A percentile compares a stretch with the other conserved stretches of the same genome.
Evolutionary conservation across 2,797 vertebrate species (phyloP).

Genomic region (Acomys russatus): DNA sequence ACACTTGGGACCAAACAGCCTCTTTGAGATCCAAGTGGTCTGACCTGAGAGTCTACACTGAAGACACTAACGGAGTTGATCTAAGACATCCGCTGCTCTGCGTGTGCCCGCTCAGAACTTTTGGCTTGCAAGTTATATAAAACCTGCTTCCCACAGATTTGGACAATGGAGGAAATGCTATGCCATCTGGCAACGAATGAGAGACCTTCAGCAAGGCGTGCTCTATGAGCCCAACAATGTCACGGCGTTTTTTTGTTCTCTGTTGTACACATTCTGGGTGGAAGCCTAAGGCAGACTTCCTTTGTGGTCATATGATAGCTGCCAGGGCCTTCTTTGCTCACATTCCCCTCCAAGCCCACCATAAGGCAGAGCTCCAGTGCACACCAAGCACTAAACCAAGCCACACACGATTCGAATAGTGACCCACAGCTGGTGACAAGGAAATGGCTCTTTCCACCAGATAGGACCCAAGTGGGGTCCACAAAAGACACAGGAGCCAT

Average conservation of each 20-base stretch:
- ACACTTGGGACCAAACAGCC: slow-evolving; percentile 70
- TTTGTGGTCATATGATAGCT: background rate
- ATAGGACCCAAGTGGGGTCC: slow-evolving; percentile 2
- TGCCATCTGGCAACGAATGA: background rate
- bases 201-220: slow-evolving; percentile 14
- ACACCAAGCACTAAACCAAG: background rate
- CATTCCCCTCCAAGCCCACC: background rate
- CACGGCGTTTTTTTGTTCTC: background rate
- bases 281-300: background rate
- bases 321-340: background rate
- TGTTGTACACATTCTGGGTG: background rate
- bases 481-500: background rate
- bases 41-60: slow-evolving; percentile 28
- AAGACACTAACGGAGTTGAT: background rate
- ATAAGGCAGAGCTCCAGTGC: background rate
- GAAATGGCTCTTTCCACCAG: background rate
- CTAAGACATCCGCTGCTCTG: slow-evolving; percentile 19
- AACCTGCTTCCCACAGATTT: slow-evolving; percentile 46
- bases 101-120: background rate
- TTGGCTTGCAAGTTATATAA: background rate
- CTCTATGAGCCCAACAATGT: background rate
- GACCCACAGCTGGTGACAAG: background rate
- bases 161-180: background rate
- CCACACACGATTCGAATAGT: background rate
- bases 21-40: slow-evolving; percentile 68